phyloP scores from a whole-genome alignment of 2,113 vertebrate species.

The Peucedramus taeniatus region DNA sequence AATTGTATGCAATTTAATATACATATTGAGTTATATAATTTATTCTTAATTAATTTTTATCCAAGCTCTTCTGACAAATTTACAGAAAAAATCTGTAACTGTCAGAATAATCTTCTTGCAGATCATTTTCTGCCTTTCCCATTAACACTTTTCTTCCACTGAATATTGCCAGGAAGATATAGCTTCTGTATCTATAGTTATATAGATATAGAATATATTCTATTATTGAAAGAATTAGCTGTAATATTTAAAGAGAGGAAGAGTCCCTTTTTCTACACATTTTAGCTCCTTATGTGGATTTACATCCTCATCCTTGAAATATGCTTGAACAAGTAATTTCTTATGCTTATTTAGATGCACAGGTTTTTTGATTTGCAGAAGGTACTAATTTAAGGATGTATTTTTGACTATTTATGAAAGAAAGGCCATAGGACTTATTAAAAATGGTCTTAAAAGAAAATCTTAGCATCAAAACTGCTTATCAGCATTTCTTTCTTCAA shows the following conservation, averaged over 20 bases:
- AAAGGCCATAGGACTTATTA: not conserved
- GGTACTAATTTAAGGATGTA: not conserved
- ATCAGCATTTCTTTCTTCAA: not conserved
- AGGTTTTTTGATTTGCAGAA: not conserved
- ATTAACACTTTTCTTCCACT: not conserved
- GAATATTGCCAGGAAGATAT: not conserved
- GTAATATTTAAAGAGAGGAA: not conserved
- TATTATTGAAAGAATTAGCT: not conserved
- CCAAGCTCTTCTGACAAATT: not conserved
- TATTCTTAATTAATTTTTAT: not conserved
- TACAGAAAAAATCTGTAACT: not conserved
- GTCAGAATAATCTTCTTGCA: not conserved
- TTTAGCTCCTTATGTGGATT: not conserved
- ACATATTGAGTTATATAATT: not conserved
- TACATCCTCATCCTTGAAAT: not conserved
- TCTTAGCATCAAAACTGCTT: not conserved
- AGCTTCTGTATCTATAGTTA: not conserved
- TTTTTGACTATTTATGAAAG: not conserved
- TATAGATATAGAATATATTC: not conserved
- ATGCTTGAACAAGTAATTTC: not conserved
- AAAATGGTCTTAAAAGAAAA: not conserved
- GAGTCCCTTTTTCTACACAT: not conserved
- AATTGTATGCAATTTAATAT: not conserved
- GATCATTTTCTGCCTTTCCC: not conserved
- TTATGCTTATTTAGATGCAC: not conserved